These are phyloP conservation scores for Tetraodon nigroviridis DNA, from an alignment of 2,113 vertebrate genomes.

Conservation along the genomic window DNA sequence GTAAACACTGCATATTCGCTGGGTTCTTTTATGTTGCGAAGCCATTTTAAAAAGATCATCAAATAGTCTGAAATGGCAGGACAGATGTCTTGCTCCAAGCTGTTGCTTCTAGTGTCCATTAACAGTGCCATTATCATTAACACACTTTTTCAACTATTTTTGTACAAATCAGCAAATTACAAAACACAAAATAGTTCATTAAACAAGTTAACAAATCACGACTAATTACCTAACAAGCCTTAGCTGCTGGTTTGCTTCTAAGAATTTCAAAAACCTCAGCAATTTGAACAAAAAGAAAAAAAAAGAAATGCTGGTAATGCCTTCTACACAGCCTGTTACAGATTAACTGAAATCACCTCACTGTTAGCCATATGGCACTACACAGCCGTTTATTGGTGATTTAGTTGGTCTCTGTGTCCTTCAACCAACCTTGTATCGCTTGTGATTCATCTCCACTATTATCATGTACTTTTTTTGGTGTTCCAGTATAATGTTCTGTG, in stretches of 20 bases:
- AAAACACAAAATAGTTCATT: constrained; percentile 42
- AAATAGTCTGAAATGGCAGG: constrained; percentile 2
- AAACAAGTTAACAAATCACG: constrained; percentile 48
- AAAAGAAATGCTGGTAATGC: neutral
- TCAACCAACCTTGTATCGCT: neutral
- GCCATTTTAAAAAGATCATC: constrained; percentile 3
- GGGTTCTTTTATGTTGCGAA: neutral
- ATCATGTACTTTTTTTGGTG: constrained; percentile 9
- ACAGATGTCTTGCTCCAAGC: constrained; percentile 40
- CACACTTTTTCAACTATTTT: neutral
- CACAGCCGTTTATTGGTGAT: neutral
- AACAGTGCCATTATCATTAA: constrained; percentile 49
- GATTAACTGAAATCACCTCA: neutral
- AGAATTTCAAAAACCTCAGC: constrained; percentile 8
- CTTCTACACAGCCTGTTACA: neutral
- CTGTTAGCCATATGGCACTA: neutral
- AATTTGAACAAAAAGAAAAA: too few species aligned
- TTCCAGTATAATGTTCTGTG: constrained; percentile 6
- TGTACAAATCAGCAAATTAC: constrained; percentile 45
- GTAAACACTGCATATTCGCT: neutral
- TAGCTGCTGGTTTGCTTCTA: constrained; percentile 10
- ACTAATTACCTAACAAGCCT: constrained; percentile 35
- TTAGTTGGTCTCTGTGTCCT: neutral
- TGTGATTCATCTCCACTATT: neutral
- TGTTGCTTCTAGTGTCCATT: constrained; percentile 26